phyloP scores from a whole-genome alignment of 2,797 vertebrate species.

The Tenualosa thibaudeaui region DNA sequence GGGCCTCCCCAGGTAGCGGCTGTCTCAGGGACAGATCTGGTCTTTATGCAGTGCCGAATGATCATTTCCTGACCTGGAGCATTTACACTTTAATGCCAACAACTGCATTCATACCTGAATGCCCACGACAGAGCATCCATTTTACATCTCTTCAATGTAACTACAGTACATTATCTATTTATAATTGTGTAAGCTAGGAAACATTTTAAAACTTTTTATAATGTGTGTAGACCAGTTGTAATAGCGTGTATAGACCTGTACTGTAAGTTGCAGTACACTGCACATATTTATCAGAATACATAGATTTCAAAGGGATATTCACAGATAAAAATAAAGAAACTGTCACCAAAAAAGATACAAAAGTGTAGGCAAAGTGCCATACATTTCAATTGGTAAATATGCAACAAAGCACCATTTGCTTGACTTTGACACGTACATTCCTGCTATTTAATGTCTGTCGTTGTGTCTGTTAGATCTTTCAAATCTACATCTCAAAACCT shows the following conservation, averaged over 20 bases:
- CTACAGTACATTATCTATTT: neutral
- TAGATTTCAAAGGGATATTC: neutral
- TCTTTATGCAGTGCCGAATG: neutral
- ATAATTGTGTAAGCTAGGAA: neutral
- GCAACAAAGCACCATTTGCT: neutral
- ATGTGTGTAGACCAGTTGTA: neutral
- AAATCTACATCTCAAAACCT: neutral
- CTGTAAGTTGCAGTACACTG: neutral
- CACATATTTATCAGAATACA: neutral
- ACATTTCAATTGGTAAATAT: neutral
- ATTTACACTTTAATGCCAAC: neutral
- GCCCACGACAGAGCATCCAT: neutral
- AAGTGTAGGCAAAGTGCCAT: neutral
- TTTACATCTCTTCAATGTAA: neutral
- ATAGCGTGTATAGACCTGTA: neutral
- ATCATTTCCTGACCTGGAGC: neutral
- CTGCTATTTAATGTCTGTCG: neutral
- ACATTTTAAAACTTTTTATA: neutral
- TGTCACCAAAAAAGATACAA: neutral
- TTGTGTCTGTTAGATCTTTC: neutral
- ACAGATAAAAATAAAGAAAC: neutral
- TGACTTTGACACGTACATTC: neutral
- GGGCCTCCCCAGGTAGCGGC: conserved; percentile 11
- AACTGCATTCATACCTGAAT: neutral
- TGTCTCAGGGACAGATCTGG: neutral